A percentile compares a stretch with the other conserved stretches of the same genome.
phyloP scores from a whole-genome alignment of 2,113 vertebrate genomes.

The Centropus bengalensis region DNA sequence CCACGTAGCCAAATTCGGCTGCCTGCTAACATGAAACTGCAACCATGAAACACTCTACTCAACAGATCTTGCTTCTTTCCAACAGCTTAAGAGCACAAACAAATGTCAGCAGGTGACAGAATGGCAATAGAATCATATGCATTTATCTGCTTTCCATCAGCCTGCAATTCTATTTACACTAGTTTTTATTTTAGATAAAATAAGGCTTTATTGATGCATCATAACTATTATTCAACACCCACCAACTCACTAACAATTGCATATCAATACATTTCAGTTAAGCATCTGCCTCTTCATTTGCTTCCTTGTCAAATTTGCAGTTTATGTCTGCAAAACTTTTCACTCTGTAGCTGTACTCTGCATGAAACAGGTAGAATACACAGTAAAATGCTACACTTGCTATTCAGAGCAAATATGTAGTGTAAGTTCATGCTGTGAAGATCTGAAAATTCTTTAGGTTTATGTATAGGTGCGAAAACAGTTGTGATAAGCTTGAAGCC shows the following conservation, averaged over 20 bases:
- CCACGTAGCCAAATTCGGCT: neutral
- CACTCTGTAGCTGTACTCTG: conserved; percentile 71
- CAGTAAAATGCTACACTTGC: conserved; percentile 52
- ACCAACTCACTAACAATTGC: conserved; percentile 62
- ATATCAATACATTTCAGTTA: conserved; percentile 61
- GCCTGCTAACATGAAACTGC: neutral
- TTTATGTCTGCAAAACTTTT: conserved; percentile 83
- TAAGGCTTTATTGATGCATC: conserved; percentile 23
- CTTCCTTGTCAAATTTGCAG: conserved; percentile 77
- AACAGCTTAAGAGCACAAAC: neutral
- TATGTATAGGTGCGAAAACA: conserved; percentile 71
- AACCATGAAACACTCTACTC: neutral
- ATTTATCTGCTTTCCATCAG: conserved; percentile 20
- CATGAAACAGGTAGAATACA: conserved; percentile 74
- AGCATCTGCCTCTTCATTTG: conserved; percentile 74
- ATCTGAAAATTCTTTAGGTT: conserved; percentile 66
- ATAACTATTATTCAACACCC: conserved; percentile 53
- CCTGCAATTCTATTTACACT: conserved; percentile 16
- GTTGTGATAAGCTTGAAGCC: conserved; percentile 50
- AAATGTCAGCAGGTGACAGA: neutral
- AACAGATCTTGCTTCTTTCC: neutral
- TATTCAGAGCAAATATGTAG: conserved; percentile 71
- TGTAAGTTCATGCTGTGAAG: conserved; percentile 77
- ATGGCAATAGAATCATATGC: neutral
- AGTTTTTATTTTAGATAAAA: conserved; percentile 9